Percentiles rank a stretch among this genome's conserved stretches.
Evolutionary conservation across 1,140 invertebrate genomes (phyloP).

Genomic region (Steinernema feltiae): DNA sequence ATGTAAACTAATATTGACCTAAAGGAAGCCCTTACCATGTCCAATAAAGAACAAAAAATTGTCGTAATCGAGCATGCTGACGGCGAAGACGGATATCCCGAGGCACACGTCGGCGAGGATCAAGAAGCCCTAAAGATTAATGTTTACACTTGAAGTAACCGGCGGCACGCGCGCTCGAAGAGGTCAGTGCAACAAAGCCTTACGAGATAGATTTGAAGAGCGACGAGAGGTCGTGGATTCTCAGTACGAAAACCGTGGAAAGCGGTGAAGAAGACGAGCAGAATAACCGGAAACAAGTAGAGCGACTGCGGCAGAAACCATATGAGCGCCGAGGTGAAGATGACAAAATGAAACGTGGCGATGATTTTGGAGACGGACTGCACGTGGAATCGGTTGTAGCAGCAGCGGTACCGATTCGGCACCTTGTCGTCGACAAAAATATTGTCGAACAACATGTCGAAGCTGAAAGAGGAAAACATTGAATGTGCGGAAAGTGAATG

Average conservation of each 20-base stretch:
- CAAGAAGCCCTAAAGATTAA: not conserved
- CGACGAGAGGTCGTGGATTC: not conserved
- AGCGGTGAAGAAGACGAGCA: not conserved
- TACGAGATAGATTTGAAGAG: conserved; percentile 1
- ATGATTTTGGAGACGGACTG: not conserved
- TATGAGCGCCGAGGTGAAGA: not conserved
- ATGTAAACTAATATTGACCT: too few species aligned
- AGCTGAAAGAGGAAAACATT: too few species aligned
- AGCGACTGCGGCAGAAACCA: not conserved
- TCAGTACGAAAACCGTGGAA: conserved; percentile 7
- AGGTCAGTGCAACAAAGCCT: not conserved
- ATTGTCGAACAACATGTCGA: too few species aligned
- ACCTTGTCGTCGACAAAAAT: not conserved
- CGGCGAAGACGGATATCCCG: not conserved
- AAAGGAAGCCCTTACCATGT: not conserved
- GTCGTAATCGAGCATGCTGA: not conserved
- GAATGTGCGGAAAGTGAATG: too few species aligned
- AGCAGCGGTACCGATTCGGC: not conserved
- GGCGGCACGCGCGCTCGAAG: too few species aligned
- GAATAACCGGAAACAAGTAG: not conserved
- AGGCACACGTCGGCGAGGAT: not conserved
- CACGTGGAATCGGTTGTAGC: conserved; percentile 4
- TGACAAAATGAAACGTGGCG: not conserved
- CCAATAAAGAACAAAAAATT: not conserved
- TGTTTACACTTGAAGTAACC: not conserved